Percentiles rank a stretch among this genome's conserved stretches.
These are phyloP conservation scores for Tinea pellionella DNA, from an alignment of 2,888 invertebrate genomes.

Conservation along the genomic window DNA sequence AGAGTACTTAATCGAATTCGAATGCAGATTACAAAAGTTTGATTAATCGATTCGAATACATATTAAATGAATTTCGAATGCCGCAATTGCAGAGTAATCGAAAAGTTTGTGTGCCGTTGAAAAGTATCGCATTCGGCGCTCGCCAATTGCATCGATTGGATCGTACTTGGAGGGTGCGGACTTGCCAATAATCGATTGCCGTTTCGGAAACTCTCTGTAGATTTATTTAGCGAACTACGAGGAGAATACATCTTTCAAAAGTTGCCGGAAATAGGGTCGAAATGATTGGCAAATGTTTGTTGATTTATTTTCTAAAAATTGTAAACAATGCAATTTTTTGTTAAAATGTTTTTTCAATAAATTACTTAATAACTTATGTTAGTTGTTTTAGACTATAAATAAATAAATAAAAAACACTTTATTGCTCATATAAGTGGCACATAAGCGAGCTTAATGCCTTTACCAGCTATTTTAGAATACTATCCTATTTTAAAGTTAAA, in stretches of 20 bases:
- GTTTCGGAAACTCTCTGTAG: not conserved
- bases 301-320: no score
- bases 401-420: no score
- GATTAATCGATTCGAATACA: constrained; percentile 1
- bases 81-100: constrained; percentile 1
- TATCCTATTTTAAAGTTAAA: no score
- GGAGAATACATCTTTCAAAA: not conserved
- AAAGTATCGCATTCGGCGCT: not conserved
- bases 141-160: not conserved
- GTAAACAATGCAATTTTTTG: no score
- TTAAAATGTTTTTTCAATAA: no score
- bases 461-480: no score
- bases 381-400: no score
- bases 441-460: no score
- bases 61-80: not conserved
- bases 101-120: not conserved
- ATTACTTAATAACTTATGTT: no score
- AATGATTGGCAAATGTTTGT: not conserved
- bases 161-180: not conserved
- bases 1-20: constrained; percentile 3
- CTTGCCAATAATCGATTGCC: constrained; percentile 7
- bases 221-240: constrained; percentile 1
- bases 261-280: not conserved
- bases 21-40: constrained; percentile 10
- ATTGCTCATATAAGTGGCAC: no score